A percentile compares a stretch with the other conserved stretches of the same genome.
phyloP scores from a whole-genome alignment of 2,888 invertebrate species.

The Dryocosmus kuriphilus region DNA sequence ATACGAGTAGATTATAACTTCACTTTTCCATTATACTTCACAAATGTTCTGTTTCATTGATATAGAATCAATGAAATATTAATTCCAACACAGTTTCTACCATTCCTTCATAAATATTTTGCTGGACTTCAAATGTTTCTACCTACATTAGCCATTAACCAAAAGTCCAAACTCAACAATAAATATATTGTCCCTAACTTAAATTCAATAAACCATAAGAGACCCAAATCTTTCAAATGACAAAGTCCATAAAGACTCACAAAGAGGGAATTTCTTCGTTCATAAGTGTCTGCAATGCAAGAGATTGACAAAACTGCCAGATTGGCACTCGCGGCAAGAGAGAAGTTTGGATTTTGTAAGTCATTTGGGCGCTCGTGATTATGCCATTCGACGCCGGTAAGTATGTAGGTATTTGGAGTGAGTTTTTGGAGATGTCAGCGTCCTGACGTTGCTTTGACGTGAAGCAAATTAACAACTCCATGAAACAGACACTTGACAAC shows the following conservation, averaged over 20 bases:
- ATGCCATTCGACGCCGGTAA: slow-evolving; percentile 34
- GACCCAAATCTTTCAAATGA: not conserved
- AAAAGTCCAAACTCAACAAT: too few relatives aligned
- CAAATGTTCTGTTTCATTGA: too few relatives aligned
- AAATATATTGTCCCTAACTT: not conserved
- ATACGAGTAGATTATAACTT: too few relatives aligned
- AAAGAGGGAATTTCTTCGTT: slow-evolving; percentile 1
- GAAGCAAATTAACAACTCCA: not conserved
- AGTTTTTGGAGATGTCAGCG: slow-evolving; percentile 16
- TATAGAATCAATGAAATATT: too few relatives aligned
- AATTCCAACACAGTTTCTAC: too few relatives aligned
- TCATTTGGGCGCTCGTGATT: slow-evolving; percentile 30
- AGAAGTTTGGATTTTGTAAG: slow-evolving; percentile 34
- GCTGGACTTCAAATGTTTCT: too few relatives aligned
- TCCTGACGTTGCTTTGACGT: slow-evolving; percentile 31
- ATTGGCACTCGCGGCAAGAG: slow-evolving; percentile 21
- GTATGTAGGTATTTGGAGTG: slow-evolving; percentile 22
- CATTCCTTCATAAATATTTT: too few relatives aligned
- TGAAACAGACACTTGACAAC: slow-evolving; percentile 32
- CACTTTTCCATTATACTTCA: too few relatives aligned
- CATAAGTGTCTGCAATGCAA: slow-evolving; percentile 11
- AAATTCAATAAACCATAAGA: not conserved
- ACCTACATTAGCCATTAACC: too few relatives aligned
- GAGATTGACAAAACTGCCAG: slow-evolving; percentile 28
- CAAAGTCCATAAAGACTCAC: not conserved